Conservation (phyloP, 2,113 vertebrate species). For the Fulmarus glacialis region DNA sequence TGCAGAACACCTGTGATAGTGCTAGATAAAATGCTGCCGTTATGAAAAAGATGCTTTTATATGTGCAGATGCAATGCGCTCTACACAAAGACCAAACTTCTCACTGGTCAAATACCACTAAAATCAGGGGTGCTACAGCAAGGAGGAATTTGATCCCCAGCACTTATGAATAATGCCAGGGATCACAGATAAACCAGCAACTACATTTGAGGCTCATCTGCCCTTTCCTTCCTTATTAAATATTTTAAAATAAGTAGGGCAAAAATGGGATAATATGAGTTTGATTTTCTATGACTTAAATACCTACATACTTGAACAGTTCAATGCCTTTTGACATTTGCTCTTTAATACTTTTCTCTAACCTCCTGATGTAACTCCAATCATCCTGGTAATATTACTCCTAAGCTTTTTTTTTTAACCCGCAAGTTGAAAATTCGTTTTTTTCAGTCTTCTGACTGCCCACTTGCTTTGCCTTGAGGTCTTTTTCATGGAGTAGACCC, state of each 20-base stretch:
- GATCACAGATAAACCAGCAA: not conserved
- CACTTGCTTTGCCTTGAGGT: constrained; percentile 11
- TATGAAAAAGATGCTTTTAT: not conserved
- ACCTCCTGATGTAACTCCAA: not conserved
- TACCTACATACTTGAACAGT: not conserved
- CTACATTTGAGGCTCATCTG: not conserved
- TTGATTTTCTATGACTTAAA: not conserved
- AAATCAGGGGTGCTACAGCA: not conserved
- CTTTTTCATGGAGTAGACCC: not conserved
- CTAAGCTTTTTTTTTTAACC: not conserved
- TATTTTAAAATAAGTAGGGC: not conserved
- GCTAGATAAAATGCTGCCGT: not conserved
- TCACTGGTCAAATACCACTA: not conserved
- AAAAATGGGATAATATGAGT: not conserved
- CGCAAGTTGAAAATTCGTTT: not conserved
- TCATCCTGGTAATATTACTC: not conserved
- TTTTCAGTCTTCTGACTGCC: not conserved
- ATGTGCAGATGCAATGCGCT: not conserved
- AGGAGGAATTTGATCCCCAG: not conserved
- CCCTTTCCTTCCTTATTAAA: not conserved
- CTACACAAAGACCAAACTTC: not conserved
- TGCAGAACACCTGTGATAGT: not conserved
- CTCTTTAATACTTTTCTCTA: not conserved
- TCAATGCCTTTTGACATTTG: not conserved
- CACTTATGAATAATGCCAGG: not conserved